Base-by-base conservation (phyloP, 1,140 invertebrate genomes). In the Nasonia vitripennis region DNA sequence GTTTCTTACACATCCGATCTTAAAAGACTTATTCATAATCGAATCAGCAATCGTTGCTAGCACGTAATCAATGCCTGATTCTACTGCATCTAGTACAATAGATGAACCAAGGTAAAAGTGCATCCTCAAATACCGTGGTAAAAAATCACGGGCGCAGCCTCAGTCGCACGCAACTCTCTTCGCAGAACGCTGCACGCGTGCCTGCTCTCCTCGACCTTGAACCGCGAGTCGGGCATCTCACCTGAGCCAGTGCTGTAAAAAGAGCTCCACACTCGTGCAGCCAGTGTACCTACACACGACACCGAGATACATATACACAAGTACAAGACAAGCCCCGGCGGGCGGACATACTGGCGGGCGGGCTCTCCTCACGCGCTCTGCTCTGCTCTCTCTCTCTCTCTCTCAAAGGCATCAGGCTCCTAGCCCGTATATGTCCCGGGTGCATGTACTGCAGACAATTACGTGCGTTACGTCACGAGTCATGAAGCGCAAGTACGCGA, bases 371-470 rank as follows among this genome's bases (percentile, higher is more conserved):
- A 4, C 31, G 73, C 73, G 34, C 34, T 34, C 51, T 55, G 12
- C 51, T 55, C 10, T 51, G 10, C 51, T 55, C 51, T 55, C 55
- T 62, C 20, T 62, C 55, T n/a, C 55, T 62, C 55, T 62, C 55
- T 27, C 27, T 27, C 6, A 17, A 62, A 62, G 55, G 55, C 55
- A 62, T 62, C 55, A 62, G 89, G 87, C 91, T 91, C 91, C 89
- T 93, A 86, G 89, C 84, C 88, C 89, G 90, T 90, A 93, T 93
- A 92, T 92, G 90, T 87, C 83, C 92, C 92, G 90, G 90, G 86
- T 91, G 88, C 87, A 90, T 89, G 91, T 92, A 92, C 91, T 90
- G 87, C 88, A 89, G 88, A 93, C 91, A 93, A 93, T 93, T 93
- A 92, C 92, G 91, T 89, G 88, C 89, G 90, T 92, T 91, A 91